phyloP scores from a whole-genome alignment of 1,140 invertebrate genomes.

The Sminthurinus signatus region DNA sequence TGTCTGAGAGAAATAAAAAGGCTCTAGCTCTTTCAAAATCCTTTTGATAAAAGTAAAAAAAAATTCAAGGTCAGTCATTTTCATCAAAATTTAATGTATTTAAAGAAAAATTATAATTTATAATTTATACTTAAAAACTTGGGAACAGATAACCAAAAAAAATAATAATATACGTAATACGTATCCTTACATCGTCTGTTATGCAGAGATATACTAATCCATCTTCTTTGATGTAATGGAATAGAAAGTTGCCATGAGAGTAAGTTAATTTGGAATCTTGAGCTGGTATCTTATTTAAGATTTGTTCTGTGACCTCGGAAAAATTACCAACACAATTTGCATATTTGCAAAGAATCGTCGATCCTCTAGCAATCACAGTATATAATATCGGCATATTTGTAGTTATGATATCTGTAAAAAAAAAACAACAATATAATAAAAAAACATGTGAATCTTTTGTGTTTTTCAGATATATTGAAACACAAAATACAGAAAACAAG shows the following conservation, averaged over 20 bases:
- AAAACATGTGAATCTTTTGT: too few relatives aligned
- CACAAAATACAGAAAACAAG: too few relatives aligned
- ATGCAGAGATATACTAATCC: constrained; percentile 87
- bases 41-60: constrained; percentile 55
- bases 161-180: background rate
- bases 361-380: too few relatives aligned
- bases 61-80: too few relatives aligned
- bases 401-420: too few relatives aligned
- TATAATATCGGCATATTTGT: too few relatives aligned
- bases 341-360: constrained; percentile 79
- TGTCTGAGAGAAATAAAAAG: constrained; percentile 82
- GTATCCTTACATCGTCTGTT: constrained; percentile 80
- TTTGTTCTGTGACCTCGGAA: constrained; percentile 76
- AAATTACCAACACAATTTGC: constrained; percentile 88
- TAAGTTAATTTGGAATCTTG: constrained; percentile 85
- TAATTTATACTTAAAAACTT: too few relatives aligned
- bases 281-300: constrained; percentile 73
- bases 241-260: constrained; percentile 83
- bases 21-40: constrained; percentile 87
- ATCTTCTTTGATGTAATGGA: constrained; percentile 84
- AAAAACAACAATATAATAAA: too few relatives aligned
- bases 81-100: too few relatives aligned
- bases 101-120: too few relatives aligned
- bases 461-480: too few relatives aligned
- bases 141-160: too few relatives aligned